Conservation (phyloP, 2,113 vertebrate genomes). For the Gambusia affinis region DNA sequence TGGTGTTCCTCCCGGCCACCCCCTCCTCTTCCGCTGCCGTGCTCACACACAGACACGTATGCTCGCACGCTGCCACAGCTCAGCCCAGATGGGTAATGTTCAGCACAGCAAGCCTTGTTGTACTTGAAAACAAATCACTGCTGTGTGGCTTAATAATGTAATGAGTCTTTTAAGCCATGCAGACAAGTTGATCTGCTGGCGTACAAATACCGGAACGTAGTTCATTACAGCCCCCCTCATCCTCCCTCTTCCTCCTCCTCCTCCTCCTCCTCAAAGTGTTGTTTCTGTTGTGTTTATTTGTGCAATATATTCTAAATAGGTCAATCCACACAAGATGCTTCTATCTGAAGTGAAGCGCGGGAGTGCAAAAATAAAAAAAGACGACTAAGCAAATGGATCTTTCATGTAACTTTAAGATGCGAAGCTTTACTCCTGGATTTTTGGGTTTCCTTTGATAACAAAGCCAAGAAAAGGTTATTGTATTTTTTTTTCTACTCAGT, state of each 20-base stretch:
- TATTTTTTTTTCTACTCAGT: not conserved
- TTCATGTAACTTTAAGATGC: not conserved
- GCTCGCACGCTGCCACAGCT: conserved; percentile 4
- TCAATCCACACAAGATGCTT: conserved; percentile 51
- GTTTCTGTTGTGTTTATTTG: conserved; percentile 61
- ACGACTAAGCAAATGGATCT: not conserved
- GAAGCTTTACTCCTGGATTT: not conserved
- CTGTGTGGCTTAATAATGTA: conserved; percentile 70
- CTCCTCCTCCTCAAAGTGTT: conserved; percentile 38
- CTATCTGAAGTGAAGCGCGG: conserved; percentile 10
- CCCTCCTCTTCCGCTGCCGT: not conserved
- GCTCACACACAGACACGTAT: not conserved
- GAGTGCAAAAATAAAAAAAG: not conserved
- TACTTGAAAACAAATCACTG: conserved; percentile 71
- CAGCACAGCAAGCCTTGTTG: conserved; percentile 57
- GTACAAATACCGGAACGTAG: conserved; percentile 70
- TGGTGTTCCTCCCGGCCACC: conserved; percentile 7
- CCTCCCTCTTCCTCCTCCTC: not conserved
- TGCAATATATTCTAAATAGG: conserved; percentile 65
- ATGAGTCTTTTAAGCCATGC: conserved; percentile 67
- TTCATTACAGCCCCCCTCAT: conserved; percentile 59
- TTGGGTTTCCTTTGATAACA: not conserved
- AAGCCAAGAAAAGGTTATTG: not conserved
- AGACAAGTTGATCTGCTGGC: conserved; percentile 73
- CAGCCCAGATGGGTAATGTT: conserved; percentile 44